Conservation (phyloP, 2,888 invertebrate species). For the Lamellibrachia satsuma region DNA sequence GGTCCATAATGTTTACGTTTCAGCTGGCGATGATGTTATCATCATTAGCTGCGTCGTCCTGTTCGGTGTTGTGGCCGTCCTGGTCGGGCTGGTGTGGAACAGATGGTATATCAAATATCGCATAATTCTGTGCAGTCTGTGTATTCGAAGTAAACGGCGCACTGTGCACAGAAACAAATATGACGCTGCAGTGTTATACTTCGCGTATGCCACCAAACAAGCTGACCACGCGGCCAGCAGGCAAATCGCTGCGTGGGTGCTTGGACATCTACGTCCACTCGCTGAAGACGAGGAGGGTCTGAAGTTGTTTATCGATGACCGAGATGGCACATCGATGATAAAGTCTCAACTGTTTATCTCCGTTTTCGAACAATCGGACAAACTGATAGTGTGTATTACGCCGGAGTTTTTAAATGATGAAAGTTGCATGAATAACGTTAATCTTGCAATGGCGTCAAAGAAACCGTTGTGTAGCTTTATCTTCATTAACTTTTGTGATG, state of each 20-base stretch:
- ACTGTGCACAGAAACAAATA: background rate
- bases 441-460: background rate
- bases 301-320: background rate
- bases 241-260: background rate
- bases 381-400: background rate
- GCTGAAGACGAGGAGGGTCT: background rate
- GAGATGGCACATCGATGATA: background rate
- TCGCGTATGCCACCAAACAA: background rate
- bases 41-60: background rate
- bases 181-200: background rate
- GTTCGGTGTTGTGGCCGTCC: background rate
- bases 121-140: background rate
- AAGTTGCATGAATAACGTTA: background rate
- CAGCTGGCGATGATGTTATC: background rate
- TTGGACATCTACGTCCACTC: background rate
- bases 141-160: background rate
- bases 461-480: background rate
- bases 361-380: background rate
- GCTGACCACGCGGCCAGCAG: background rate
- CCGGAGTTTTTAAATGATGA: background rate
- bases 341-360: background rate
- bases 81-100: background rate
- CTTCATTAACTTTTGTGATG: background rate
- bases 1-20: background rate
- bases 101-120: constrained; percentile 10